phyloP scores from a whole-genome alignment of 2,113 vertebrate genomes.

The Mustela lutreola region DNA sequence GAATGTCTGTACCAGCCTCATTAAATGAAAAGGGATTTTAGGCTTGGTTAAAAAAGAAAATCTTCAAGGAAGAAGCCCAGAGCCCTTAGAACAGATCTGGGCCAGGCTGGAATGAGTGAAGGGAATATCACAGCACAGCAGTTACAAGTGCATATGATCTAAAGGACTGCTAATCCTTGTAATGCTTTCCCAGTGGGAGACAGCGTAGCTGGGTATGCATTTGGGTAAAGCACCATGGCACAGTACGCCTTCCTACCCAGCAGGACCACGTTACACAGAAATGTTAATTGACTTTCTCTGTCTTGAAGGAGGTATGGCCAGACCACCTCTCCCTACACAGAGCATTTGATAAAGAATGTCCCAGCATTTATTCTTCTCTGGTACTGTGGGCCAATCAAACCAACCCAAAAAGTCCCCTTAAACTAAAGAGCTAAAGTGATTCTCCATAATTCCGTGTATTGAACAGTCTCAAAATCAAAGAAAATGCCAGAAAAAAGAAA shows the following conservation, averaged over 20 bases:
- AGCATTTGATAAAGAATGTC: not conserved
- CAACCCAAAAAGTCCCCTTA: not conserved
- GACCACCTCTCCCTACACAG: not conserved
- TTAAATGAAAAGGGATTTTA: not conserved
- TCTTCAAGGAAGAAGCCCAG: not conserved
- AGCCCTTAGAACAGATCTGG: not conserved
- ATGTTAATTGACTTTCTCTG: not conserved
- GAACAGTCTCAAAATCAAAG: slow-evolving; percentile 19
- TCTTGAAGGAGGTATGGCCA: not conserved
- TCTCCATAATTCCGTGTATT: not conserved
- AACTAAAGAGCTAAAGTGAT: not conserved
- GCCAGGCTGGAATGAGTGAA: not conserved
- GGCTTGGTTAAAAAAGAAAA: not conserved
- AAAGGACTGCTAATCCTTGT: not conserved
- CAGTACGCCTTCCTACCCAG: not conserved
- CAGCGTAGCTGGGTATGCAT: not conserved
- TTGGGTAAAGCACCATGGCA: not conserved
- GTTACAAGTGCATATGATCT: not conserved
- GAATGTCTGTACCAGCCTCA: not conserved
- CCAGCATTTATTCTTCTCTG: not conserved
- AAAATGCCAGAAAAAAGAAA: slow-evolving; percentile 2
- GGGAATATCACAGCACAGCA: not conserved
- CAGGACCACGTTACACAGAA: not conserved
- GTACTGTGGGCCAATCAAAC: not conserved
- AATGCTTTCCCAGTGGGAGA: not conserved